Base-by-base conservation (phyloP, 2,113 vertebrate species). In the Irena cyanogastra region DNA sequence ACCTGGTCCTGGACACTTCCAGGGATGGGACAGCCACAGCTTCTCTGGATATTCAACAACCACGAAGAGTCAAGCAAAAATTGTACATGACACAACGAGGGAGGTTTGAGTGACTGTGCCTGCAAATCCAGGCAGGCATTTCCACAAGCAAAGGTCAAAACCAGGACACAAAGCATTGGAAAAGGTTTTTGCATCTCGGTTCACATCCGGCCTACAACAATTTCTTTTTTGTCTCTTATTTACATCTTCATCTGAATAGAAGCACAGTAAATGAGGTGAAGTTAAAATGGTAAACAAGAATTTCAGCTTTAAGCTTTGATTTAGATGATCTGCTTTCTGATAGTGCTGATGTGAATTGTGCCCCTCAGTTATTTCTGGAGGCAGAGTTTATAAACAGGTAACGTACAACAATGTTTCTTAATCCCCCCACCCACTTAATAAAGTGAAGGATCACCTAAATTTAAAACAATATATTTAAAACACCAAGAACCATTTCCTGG, bases 321-420 rank as follows among this genome's bases (percentile, higher is more conserved):
- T 95, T 64, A 33, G 83, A 64, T 1, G 54, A 94, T 93, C 13
- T 92, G 80, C 39, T 30, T 90, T 94, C 85, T 79, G 94, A 95
- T 93, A 91, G 75, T 1, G 71, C 78, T 59, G 15, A 35, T 59
- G 82, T 94, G 82, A 91, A 95, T 75, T 86, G 94, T 93, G 63
- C 57, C 28, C 3, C 44, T 88, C 12, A 3, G 95, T 88, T 94
- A 95, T 96, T 96, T 92, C 92, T 94, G 93, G 94, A 94, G 81
- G 56, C 93, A 84, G 83, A 90, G 64, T 95, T 95, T 94, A 75
- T 94, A 96, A 94, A 96, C 96, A 95, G 83, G 90, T 86, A 77
- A 91, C 69, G 33, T 35, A 90, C 76, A 93, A 96, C 95, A 95
- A 95, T 91, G 94, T 93, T 95, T 24, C 83, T 68, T n/a, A 52